A percentile compares a stretch with the other conserved stretches of the same genome.
Evolutionary conservation across 2,113 vertebrate species (phyloP).

Genomic region (Panthera uncia): DNA sequence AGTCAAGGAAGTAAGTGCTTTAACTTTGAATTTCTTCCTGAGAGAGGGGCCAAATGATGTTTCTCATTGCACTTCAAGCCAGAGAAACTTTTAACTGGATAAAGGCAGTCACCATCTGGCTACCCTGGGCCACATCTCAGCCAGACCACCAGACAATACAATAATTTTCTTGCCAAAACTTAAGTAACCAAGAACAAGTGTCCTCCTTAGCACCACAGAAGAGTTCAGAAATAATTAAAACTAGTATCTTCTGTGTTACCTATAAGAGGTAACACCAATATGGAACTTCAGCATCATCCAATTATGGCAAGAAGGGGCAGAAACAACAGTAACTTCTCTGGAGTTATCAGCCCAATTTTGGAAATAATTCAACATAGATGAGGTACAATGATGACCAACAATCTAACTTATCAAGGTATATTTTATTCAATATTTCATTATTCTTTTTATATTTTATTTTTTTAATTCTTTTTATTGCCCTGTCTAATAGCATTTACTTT

Average conservation of each 20-base stretch:
- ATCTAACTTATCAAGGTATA: background rate
- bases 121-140: background rate
- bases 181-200: background rate
- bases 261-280: background rate
- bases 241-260: background rate
- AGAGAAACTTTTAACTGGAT: background rate
- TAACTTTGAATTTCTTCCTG: background rate
- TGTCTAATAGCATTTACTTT: conserved; percentile 33
- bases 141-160: conserved; percentile 22
- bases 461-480: background rate
- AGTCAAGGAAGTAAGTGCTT: background rate
- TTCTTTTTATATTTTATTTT: background rate
- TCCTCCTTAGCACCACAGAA: background rate
- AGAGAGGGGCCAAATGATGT: conserved; percentile 23
- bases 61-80: background rate
- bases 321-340: background rate
- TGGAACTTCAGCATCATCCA: background rate
- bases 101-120: background rate
- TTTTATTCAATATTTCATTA: background rate
- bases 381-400: background rate
- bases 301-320: background rate
- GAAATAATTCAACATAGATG: background rate
- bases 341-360: background rate
- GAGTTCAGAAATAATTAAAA: background rate
- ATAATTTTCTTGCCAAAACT: conserved; percentile 32